These are phyloP conservation scores for Poecile atricapillus DNA, from an alignment of 2,113 vertebrate species.

Conservation along the genomic window DNA sequence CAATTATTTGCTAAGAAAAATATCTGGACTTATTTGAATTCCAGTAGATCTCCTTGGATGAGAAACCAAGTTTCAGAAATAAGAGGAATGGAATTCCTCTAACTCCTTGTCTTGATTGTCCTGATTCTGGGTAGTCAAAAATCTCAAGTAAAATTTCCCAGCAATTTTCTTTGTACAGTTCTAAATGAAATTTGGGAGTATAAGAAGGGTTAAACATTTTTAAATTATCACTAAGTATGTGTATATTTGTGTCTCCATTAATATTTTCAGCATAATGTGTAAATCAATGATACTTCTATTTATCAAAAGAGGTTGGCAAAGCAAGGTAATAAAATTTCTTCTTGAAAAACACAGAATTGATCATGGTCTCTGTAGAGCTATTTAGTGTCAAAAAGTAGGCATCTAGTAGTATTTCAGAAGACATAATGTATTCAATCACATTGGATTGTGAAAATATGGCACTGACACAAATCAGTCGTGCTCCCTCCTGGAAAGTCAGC, in stretches of 20 bases:
- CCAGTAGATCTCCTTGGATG: neutral
- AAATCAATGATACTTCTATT: neutral
- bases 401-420: neutral
- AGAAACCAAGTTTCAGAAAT: neutral
- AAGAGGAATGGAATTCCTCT: neutral
- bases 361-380: neutral
- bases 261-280: neutral
- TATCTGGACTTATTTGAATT: neutral
- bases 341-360: neutral
- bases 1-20: neutral
- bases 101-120: neutral
- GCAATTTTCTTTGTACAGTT: neutral
- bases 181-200: neutral
- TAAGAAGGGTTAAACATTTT: neutral
- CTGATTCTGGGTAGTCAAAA: neutral
- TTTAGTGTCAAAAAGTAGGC: neutral
- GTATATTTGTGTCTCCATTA: neutral
- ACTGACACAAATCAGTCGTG: neutral
- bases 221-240: neutral
- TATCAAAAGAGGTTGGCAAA: neutral
- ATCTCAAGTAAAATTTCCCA: neutral
- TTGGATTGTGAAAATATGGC: neutral
- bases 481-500: neutral
- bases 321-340: neutral
- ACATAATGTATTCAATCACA: neutral